Evolutionary conservation across 2,113 vertebrate genomes (phyloP), one percentile per base, ranked within the genome.

Genomic region (Paradoxurus hermaphroditus): DNA sequence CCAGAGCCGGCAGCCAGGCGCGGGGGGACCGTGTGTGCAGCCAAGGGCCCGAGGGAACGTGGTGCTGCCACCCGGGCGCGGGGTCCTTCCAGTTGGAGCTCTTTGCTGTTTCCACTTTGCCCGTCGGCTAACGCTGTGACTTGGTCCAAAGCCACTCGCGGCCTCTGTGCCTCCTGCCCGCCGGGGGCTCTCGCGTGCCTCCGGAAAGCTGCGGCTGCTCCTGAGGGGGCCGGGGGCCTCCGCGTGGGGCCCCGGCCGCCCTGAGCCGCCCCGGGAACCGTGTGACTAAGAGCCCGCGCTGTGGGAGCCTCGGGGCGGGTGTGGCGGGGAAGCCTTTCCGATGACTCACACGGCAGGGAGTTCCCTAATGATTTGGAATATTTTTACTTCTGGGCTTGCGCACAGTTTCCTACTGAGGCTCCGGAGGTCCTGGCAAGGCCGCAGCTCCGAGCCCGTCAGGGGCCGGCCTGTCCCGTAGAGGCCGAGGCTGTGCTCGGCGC

Each of bases 341-440:
- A 98, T 99, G 99, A 99, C 99, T 99, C 99, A 99, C 97, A 53
- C 97, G 97, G 98, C 98, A 99, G 99, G 99, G 99, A 99, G 99
- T 99, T 99, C 99, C 99, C 99, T 99, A 96, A 99, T 99, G 99
- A 99, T 98, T 98, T 94, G 97, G 99, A 99, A 99, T 98, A 98
- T 98, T 99, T 99, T 99, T 99, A 98, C 98, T 99, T 99, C 99
- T 99, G 99, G 99, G 98, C 92, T 98, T 98, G 96, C 98, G 99
- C 95, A 96, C 98, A 97, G 84, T 98, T 99, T 99, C 99, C 99
- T 99, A 34, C 97, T 1, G 39, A 78, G 90, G 51, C 7, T 94
- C 97, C 97, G 1, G 21, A 98, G 98, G 36, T 92, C 88, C 95
- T 49, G 98, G 98, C 98, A 98, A 98, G 98, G 85, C 95, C 31